Base-by-base conservation (phyloP, 1,140 invertebrate genomes). In the Daktulosphaira vitifoliae region DNA sequence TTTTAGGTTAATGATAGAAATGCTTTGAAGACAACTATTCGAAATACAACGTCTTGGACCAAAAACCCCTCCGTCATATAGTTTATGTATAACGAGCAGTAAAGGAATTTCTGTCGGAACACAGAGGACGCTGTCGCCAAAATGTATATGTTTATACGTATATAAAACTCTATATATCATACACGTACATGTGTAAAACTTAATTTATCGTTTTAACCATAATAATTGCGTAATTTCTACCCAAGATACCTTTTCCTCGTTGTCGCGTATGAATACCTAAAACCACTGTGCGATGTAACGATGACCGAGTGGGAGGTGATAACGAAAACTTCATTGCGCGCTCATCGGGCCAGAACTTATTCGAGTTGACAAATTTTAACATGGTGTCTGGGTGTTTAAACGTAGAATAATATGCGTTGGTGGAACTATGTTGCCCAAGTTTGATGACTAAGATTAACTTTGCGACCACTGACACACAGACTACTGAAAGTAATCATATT, bases 21-120 rank as follows among this genome's bases (percentile, higher is more conserved):
- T 62, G 56, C 56, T 46, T 48, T 48, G 56, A 33, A 48, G 39
- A 15, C 20, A 62, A 62, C 56, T 46, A 62, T 62, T 62, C 18
- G 56, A 13, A 38, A 8, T 46, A 46, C 39, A 29, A 48, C 56
- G 42, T 48, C 42, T 48, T 48, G 29, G 8, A 9, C 13, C 44
- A 9, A 44, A 5, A 44, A 37, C 13, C 29, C 5, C 29, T 5
- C 9, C 39, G 39, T 44, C 11, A 3, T 44, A n/a, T 44, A n/a
- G n/a, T n/a, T n/a, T n/a, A 7, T 16, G n/a, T n/a, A 44, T 16
- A 15, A 4, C 39, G n/a, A 13, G 39, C 3, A 44, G 9, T 44
- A 7, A 4, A 16, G 11, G 39, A 44, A 44, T 44, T 44, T 44
- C 15, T 13, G 33, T 13, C 6, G 13, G 5, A 37, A 7, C 33